Base-by-base conservation (phyloP, 2,797 vertebrate genomes). In the Gymnothorax javanicus region DNA sequence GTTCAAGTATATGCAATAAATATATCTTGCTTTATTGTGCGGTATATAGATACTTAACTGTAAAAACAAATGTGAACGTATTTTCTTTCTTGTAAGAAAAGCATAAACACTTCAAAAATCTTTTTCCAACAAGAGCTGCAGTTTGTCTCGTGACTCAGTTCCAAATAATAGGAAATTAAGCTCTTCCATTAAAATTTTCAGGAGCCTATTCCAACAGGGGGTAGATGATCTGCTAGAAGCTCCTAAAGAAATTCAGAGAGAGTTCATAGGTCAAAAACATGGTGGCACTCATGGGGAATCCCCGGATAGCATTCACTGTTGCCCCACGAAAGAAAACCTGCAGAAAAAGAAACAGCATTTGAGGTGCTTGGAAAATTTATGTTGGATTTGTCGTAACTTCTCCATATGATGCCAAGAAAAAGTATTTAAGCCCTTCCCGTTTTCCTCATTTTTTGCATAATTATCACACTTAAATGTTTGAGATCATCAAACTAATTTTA, bases 241-340 rank as follows among this genome's bases (percentile, higher is more conserved):
- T 90, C 87, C 96, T 96, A 91, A 99, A 95, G 86, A 97, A 97
- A 94, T 94, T 96, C 88, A 99, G 96, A 0, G 97, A 97, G 83
- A 99, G 96, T 91, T 99, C 98, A 7, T 99, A 99, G 88, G 95
- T 95, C 82, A 99, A 96, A 94, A 99, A 99, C 97, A 97, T 98
- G 92, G 97, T 97, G 17, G 98, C 97, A 84, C 97, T 97, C 95
- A 96, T 97, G 2, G 98, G 99, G 93, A 99, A 99, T 88, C 99
- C 99, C 89, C 99, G 94, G 84, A 99, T 86, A 75, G 97, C 93
- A n/a, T 98, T 99, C 84, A 99, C 95, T 0, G 95, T 94, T 12
- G 96, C 92, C 62, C 99, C 98, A 8, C 96, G 96, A 93, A 98
- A 98, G 94, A 99, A 99, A 64, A 99, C 97, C 99, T 97, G 92